Evolutionary conservation across 2,113 vertebrate species (phyloP).

Genomic region (Gasterosteus aculeatus): DNA sequence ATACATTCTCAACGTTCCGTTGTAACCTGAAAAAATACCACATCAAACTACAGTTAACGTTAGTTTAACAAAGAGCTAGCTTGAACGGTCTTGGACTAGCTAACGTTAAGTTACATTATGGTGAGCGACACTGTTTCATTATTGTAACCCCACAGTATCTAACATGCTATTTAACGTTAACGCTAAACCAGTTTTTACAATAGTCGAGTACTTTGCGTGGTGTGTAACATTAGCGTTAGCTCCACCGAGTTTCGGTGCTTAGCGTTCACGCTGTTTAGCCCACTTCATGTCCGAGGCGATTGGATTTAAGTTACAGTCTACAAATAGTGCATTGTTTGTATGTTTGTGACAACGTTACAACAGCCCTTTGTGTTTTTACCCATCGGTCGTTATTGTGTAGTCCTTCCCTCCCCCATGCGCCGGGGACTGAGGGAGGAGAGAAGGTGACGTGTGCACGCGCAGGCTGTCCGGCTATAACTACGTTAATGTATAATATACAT

Average conservation of each 20-base stretch:
- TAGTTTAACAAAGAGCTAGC: background rate
- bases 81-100: background rate
- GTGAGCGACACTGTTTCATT: background rate
- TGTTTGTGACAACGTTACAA: background rate
- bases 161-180: background rate
- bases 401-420: conserved; percentile 44
- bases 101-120: background rate
- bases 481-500: background rate
- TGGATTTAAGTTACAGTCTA: background rate
- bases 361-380: background rate
- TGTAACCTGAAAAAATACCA: background rate
- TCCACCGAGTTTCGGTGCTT: background rate
- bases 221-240: background rate
- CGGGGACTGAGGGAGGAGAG: background rate
- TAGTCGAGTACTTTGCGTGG: background rate
- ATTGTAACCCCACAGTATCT: background rate
- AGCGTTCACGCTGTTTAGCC: background rate
- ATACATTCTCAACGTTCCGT: background rate
- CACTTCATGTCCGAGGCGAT: background rate
- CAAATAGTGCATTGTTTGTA: background rate
- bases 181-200: background rate
- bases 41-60: background rate
- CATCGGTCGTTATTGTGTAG: background rate
- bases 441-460: background rate
- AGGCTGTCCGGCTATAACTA: background rate